Conservation (phyloP, 1,140 invertebrate species). For the Trinorchestia longiramus region DNA sequence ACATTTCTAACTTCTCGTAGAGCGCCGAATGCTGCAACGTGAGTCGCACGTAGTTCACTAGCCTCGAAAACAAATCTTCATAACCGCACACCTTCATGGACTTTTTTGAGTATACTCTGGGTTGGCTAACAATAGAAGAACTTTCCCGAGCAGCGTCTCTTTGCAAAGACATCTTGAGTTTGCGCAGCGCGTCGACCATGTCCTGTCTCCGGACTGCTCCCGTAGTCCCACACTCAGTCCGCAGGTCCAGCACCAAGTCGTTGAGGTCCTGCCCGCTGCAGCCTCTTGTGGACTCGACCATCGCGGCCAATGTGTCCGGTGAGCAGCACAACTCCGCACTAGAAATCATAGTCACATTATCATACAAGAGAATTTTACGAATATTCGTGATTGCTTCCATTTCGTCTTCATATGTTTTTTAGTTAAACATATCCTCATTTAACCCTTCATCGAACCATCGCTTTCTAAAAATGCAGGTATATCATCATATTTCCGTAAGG, state of each 20-base stretch:
- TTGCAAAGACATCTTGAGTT: neutral
- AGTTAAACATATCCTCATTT: too few species aligned
- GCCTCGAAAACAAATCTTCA: neutral
- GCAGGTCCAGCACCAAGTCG: constrained; percentile 15
- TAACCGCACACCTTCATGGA: constrained; percentile 24
- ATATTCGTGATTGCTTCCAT: neutral
- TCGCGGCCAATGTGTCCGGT: neutral
- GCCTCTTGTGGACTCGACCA: neutral
- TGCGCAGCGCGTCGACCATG: neutral
- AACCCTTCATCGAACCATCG: neutral
- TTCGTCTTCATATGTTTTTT: neutral
- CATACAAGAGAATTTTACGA: neutral
- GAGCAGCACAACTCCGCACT: neutral
- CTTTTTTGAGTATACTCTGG: too few species aligned
- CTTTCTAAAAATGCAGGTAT: neutral
- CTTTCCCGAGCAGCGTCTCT: neutral
- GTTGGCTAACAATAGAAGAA: neutral
- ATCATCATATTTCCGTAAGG: neutral
- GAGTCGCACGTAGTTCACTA: neutral
- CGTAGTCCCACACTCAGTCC: neutral
- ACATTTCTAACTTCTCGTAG: constrained; percentile 44
- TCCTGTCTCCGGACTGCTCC: neutral
- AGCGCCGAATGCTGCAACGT: neutral
- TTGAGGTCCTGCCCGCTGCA: neutral
- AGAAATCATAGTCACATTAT: neutral